These are phyloP conservation scores for Lagopus leucura DNA, from an alignment of 2,113 vertebrate genomes.

Conservation along the genomic window DNA sequence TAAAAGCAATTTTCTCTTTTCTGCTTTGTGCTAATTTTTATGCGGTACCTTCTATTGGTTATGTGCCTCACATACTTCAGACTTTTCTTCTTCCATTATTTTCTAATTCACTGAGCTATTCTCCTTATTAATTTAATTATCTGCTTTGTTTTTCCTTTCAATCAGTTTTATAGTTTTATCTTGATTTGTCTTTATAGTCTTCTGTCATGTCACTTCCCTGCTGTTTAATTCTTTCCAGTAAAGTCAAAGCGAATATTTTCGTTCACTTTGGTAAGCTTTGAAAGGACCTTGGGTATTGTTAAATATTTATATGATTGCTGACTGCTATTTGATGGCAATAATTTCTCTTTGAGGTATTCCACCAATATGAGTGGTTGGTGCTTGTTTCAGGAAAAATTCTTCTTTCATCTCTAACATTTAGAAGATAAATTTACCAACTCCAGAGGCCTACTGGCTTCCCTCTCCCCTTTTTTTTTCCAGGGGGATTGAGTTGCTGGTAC, in stretches of 20 bases:
- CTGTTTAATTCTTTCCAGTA: neutral
- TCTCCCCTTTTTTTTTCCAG: rapidly evolving
- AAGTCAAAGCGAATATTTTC: neutral
- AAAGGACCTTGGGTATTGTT: neutral
- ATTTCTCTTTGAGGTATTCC: neutral
- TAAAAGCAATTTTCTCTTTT: neutral
- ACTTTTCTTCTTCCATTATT: constrained; percentile 31
- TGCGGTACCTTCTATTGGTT: neutral
- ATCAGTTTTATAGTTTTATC: constrained; percentile 18
- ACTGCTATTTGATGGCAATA: neutral
- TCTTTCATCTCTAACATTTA: neutral
- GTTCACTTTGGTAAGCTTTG: neutral
- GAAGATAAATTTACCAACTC: neutral
- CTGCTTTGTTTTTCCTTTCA: constrained; percentile 1
- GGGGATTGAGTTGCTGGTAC: rapidly evolving
- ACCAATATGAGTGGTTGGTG: neutral
- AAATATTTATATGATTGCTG: neutral
- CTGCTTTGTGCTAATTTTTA: neutral
- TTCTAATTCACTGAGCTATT: constrained; percentile 27
- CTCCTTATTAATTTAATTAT: constrained; percentile 54
- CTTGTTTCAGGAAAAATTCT: neutral
- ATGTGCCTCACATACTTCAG: constrained; percentile 8
- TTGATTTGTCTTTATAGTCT: neutral
- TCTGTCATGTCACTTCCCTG: neutral
- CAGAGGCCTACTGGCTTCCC: neutral